Percentiles rank a stretch among this genome's conserved stretches.
phyloP scores from a whole-genome alignment of 2,888 invertebrate species.

The Syritta pipiens region DNA sequence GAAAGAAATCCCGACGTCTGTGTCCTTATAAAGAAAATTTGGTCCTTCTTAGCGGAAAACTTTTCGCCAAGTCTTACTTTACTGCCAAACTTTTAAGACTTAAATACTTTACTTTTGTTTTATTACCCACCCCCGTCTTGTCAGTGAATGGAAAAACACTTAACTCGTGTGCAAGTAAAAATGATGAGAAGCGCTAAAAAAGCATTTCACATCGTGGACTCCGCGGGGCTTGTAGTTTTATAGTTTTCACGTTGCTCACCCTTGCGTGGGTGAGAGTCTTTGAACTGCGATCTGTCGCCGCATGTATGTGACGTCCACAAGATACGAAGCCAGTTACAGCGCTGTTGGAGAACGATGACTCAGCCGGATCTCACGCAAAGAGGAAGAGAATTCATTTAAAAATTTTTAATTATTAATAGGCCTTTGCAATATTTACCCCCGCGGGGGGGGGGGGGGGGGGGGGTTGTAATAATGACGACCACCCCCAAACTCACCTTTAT shows the following conservation, averaged over 20 bases:
- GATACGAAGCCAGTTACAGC: too few species aligned
- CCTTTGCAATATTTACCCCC: constrained; percentile 18
- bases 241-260: not conserved
- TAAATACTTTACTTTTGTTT: constrained; percentile 48
- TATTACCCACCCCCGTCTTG: constrained; percentile 18
- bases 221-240: constrained; percentile 9
- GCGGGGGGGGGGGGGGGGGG: not conserved
- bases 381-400: constrained; percentile 28
- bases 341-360: too few species aligned
- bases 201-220: constrained; percentile 1
- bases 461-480: not conserved
- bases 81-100: constrained; percentile 48
- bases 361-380: not conserved
- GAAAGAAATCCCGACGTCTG: constrained; percentile 28
- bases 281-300: not conserved
- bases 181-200: constrained; percentile 18
- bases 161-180: constrained; percentile 34
- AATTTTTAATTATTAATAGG: constrained; percentile 36
- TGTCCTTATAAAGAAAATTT: constrained; percentile 22
- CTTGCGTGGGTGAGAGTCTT: too few species aligned
- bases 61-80: constrained; percentile 50
- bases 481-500: not conserved
- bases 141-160: constrained; percentile 48
- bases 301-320: not conserved
- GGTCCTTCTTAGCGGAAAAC: constrained; percentile 27